A percentile compares a stretch with the other conserved stretches of the same genome.
These are phyloP conservation scores for Rhingia campestris DNA, from an alignment of 2,888 invertebrate species.

Conservation along the genomic window DNA sequence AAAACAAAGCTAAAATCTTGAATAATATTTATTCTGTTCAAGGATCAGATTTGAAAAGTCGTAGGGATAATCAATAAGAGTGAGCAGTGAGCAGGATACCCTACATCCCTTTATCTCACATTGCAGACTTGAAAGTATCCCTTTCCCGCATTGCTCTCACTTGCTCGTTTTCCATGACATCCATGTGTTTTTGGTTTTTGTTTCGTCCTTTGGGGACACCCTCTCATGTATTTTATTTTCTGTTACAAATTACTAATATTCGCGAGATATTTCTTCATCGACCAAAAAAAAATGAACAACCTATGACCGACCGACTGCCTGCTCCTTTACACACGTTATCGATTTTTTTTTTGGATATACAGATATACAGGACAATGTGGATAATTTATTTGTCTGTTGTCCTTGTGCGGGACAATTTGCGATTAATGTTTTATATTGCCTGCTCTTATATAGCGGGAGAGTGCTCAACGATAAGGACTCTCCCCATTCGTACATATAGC, in stretches of 20 bases:
- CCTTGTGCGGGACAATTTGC: constrained; percentile 50
- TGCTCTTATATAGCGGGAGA: not conserved
- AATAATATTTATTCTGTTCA: constrained; percentile 58
- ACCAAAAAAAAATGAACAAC: not conserved
- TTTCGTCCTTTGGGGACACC: too few relatives aligned
- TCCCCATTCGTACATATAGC: too few relatives aligned
- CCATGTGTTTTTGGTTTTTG: not conserved
- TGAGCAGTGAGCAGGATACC: not conserved
- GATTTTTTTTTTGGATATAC: constrained; percentile 28
- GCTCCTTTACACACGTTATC: not conserved
- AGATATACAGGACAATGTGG: constrained; percentile 38
- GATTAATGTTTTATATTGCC: not conserved
- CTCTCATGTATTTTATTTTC: not conserved
- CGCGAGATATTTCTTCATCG: constrained; percentile 37
- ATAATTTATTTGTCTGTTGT: constrained; percentile 71
- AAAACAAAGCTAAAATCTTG: constrained; percentile 38
- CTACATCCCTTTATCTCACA: constrained; percentile 3
- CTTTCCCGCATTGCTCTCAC: not conserved
- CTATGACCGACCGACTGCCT: not conserved
- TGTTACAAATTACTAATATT: constrained; percentile 26
- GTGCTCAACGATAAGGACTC: constrained; percentile 24
- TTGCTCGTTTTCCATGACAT: not conserved
- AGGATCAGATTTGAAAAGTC: constrained; percentile 45
- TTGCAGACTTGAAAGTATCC: not conserved
- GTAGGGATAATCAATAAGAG: not conserved